Percentiles rank a stretch among this genome's conserved stretches.
Evolutionary conservation across 2,113 vertebrate genomes (phyloP).

Genomic region (Serinus canaria): DNA sequence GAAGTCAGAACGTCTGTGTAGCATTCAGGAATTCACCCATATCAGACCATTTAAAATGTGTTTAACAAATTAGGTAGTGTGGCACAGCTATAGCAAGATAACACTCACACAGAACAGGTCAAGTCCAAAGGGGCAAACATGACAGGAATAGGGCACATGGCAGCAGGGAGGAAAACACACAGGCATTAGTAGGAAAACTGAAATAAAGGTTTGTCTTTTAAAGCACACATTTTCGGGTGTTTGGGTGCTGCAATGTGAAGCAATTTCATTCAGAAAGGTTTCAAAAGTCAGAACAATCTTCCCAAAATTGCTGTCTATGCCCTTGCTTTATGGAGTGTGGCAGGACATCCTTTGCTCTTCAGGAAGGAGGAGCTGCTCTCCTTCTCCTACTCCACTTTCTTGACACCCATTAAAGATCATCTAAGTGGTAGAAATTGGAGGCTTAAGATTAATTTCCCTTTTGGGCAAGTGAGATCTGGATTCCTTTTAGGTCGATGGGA

Average conservation of each 20-base stretch:
- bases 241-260: not conserved
- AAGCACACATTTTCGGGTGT: not conserved
- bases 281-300: not conserved
- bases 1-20: not conserved
- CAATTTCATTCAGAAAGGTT: not conserved
- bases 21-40: not conserved
- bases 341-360: not conserved
- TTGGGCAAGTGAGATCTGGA: not conserved
- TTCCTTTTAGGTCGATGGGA: not conserved
- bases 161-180: not conserved
- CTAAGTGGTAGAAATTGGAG: not conserved
- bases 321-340: not conserved
- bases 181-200: not conserved
- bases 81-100: not conserved
- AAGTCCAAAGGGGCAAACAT: not conserved
- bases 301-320: not conserved
- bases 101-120: fast-evolving
- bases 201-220: not conserved
- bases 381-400: not conserved
- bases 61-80: not conserved
- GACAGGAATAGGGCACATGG: fast-evolving
- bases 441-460: not conserved
- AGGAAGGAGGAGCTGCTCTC: not conserved
- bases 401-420: not conserved
- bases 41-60: not conserved